phyloP scores from a whole-genome alignment of 2,797 vertebrate genomes.

The Spinus pinus region DNA sequence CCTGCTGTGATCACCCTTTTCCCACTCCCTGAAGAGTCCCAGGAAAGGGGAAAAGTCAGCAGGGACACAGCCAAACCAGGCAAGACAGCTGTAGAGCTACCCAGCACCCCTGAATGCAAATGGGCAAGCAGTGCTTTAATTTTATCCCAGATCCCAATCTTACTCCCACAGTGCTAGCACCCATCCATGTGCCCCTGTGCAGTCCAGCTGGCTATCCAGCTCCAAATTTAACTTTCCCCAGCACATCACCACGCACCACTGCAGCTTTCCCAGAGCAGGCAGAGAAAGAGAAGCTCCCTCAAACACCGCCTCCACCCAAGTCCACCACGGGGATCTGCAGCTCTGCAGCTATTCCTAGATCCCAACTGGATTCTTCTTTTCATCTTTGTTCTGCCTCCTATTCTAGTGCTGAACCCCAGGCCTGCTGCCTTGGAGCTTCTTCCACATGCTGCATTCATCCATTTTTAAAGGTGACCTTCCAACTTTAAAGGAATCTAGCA shows the following conservation, averaged over 20 bases:
- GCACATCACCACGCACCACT: not conserved
- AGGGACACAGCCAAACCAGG: not conserved
- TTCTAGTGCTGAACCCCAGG: conserved; percentile 45
- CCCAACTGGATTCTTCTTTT: conserved; percentile 54
- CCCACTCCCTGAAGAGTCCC: not conserved
- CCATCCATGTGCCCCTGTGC: not conserved
- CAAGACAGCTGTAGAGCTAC: not conserved
- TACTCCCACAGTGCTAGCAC: not conserved
- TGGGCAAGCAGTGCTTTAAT: not conserved
- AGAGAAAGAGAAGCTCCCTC: not conserved
- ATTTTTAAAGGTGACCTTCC: conserved; percentile 69
- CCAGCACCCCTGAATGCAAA: not conserved
- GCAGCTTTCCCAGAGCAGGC: not conserved
- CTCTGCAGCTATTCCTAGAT: conserved; percentile 50
- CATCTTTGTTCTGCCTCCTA: conserved; percentile 48
- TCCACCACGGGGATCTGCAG: not conserved
- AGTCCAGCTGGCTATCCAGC: not conserved
- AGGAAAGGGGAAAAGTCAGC: not conserved
- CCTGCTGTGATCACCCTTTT: not conserved
- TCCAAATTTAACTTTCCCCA: not conserved
- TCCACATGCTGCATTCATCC: conserved; percentile 45
- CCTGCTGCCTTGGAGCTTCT: conserved; percentile 41
- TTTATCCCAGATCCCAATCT: not conserved
- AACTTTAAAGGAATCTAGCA: conserved; percentile 51
- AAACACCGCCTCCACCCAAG: not conserved